phyloP scores from a whole-genome alignment of 2,888 invertebrate species.

The Xanthorhoe designata region DNA sequence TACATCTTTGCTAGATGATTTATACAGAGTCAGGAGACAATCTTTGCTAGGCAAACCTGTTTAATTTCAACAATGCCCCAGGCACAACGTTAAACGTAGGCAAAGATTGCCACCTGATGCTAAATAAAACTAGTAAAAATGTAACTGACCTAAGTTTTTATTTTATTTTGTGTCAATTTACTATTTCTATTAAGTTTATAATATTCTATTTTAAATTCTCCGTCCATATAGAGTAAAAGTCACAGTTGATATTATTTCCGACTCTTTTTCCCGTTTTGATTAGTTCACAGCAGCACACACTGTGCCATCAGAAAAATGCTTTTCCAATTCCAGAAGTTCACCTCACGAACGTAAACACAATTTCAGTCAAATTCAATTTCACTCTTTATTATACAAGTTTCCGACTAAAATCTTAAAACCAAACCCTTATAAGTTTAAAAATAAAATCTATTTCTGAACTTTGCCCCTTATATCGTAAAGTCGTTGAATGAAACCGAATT shows the following conservation, averaged over 20 bases:
- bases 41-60: too few species aligned
- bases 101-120: too few species aligned
- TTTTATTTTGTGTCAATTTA: too few species aligned
- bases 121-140: too few species aligned
- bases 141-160: too few species aligned
- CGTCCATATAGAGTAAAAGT: not conserved
- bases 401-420: conserved; percentile 31
- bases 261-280: not conserved
- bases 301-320: not conserved
- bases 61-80: too few species aligned
- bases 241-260: not conserved
- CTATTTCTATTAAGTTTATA: too few species aligned
- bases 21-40: too few species aligned
- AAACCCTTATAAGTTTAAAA: conserved; percentile 39
- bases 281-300: not conserved
- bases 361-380: conserved; percentile 23
- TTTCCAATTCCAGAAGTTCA: not conserved
- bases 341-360: conserved; percentile 17
- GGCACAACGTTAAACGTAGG: too few species aligned
- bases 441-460: conserved; percentile 38
- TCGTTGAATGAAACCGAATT: conserved; percentile 34
- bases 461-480: conserved; percentile 30
- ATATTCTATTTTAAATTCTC: too few species aligned
- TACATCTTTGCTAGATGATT: too few species aligned
- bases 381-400: conserved; percentile 32